These are phyloP conservation scores for Pseudochaenichthys georgianus DNA, from an alignment of 2,797 vertebrate species.

Conservation along the genomic window DNA sequence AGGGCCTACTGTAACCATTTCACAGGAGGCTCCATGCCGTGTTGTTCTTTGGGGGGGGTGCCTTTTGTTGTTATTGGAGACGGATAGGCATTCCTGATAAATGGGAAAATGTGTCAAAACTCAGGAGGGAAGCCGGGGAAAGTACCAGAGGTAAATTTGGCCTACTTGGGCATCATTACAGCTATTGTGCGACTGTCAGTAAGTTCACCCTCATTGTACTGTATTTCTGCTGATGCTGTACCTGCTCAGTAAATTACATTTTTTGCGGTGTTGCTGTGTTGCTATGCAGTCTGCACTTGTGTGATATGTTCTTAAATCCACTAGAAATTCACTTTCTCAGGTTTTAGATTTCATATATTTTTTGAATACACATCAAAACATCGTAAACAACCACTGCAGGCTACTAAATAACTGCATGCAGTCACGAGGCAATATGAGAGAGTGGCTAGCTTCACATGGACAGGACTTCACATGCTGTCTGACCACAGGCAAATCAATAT, in stretches of 20 bases:
- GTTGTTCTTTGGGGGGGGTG: constrained; percentile 69
- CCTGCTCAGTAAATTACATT: constrained; percentile 34
- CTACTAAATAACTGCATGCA: constrained; percentile 58
- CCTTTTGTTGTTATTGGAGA: constrained; percentile 82
- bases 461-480: constrained; percentile 76
- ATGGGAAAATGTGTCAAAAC: constrained; percentile 83
- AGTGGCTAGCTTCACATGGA: constrained; percentile 61
- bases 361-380: neutral
- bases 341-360: neutral
- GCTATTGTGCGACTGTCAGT: constrained; percentile 76
- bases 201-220: constrained; percentile 51
- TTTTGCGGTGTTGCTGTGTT: constrained; percentile 23
- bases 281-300: constrained; percentile 17
- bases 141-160: constrained; percentile 78
- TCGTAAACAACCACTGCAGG: constrained; percentile 43
- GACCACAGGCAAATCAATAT: constrained; percentile 82
- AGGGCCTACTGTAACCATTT: constrained; percentile 77
- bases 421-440: constrained; percentile 56
- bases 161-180: constrained; percentile 79
- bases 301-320: constrained; percentile 4
- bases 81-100: constrained; percentile 81
- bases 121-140: constrained; percentile 76
- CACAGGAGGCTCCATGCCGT: constrained; percentile 79
- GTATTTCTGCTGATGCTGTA: constrained; percentile 56
- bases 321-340: neutral